Percentiles rank a stretch among this genome's conserved stretches.
Conservation (phyloP, 2,113 vertebrate genomes). For the Perca fluviatilis region DNA sequence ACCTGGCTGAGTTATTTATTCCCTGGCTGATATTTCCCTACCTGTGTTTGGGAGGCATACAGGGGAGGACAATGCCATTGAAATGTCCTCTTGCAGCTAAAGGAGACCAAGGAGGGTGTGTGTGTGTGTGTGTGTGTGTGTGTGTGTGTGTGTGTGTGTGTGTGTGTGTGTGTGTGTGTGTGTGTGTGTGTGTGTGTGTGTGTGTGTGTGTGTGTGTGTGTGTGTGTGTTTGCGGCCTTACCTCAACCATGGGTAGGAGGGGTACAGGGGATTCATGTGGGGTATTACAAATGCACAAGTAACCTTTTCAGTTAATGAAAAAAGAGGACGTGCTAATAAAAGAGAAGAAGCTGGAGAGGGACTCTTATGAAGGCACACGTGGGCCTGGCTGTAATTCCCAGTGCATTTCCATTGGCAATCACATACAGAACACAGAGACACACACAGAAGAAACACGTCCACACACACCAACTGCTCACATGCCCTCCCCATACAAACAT, state of each 20-base stretch:
- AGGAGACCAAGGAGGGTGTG: slow-evolving; percentile 39
- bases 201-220: not conserved
- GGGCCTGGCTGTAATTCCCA: slow-evolving; percentile 50
- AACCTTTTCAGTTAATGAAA: slow-evolving; percentile 85
- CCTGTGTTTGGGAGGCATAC: slow-evolving; percentile 71
- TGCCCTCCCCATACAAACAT: slow-evolving; percentile 12
- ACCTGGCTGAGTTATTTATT: slow-evolving; percentile 82
- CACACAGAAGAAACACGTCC: slow-evolving; percentile 12
- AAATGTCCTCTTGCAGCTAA: slow-evolving; percentile 72
- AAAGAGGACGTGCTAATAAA: slow-evolving; percentile 78
- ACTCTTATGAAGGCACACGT: slow-evolving; percentile 54
- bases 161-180: slow-evolving; percentile 5
- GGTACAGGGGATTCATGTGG: slow-evolving; percentile 46
- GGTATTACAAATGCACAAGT: slow-evolving; percentile 73
- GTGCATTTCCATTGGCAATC: slow-evolving; percentile 46
- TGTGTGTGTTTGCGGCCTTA: slow-evolving; percentile 42
- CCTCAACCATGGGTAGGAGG: slow-evolving; percentile 8
- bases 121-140: slow-evolving; percentile 14
- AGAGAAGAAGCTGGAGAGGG: slow-evolving; percentile 69
- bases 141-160: not conserved
- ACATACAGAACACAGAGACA: slow-evolving; percentile 3
- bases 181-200: slow-evolving; percentile 12
- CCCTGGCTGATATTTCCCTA: slow-evolving; percentile 78
- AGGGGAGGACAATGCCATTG: slow-evolving; percentile 71
- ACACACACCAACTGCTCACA: slow-evolving; percentile 29